These are phyloP conservation scores for Drosophila carrolli DNA, from an alignment of 1,140 invertebrate genomes.

Conservation along the genomic window DNA sequence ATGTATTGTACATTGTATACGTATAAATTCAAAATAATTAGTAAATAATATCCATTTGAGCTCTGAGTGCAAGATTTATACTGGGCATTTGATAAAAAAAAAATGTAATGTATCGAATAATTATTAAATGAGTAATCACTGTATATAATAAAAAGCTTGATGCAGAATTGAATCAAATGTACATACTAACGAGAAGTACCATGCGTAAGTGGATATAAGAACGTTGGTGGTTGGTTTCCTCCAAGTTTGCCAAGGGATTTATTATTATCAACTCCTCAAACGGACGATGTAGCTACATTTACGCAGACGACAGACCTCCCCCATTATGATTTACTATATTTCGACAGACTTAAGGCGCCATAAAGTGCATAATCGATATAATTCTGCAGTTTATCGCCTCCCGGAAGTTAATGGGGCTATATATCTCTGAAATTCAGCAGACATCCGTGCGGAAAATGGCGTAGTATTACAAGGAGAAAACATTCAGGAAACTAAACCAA, in stretches of 20 bases:
- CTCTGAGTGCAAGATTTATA: too few species aligned
- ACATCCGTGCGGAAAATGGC: slow-evolving; percentile 66
- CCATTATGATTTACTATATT: slow-evolving; percentile 21
- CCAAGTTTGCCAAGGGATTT: slow-evolving; percentile 36
- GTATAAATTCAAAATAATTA: too few species aligned
- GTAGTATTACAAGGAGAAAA: slow-evolving; percentile 48
- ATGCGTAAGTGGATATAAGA: not conserved
- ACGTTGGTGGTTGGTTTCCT: slow-evolving; percentile 37
- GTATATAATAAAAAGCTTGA: slow-evolving; percentile 5
- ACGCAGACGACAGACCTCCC: slow-evolving; percentile 8
- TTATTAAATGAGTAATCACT: slow-evolving; percentile 2
- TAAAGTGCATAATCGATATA: slow-evolving; percentile 39
- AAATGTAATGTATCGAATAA: not conserved
- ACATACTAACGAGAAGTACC: slow-evolving; percentile 8
- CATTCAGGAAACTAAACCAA: slow-evolving; percentile 52
- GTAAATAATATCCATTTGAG: too few species aligned
- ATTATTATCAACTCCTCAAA: slow-evolving; percentile 44
- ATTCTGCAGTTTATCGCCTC: slow-evolving; percentile 47
- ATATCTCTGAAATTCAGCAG: slow-evolving; percentile 23
- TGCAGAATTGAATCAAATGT: slow-evolving; percentile 18
- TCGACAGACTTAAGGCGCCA: slow-evolving; percentile 22
- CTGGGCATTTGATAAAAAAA: not conserved
- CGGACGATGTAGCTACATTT: slow-evolving; percentile 16
- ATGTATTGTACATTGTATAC: too few species aligned
- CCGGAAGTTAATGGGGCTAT: slow-evolving; percentile 29